Conservation (phyloP, 2,888 invertebrate species). For the Aromia moschata region DNA sequence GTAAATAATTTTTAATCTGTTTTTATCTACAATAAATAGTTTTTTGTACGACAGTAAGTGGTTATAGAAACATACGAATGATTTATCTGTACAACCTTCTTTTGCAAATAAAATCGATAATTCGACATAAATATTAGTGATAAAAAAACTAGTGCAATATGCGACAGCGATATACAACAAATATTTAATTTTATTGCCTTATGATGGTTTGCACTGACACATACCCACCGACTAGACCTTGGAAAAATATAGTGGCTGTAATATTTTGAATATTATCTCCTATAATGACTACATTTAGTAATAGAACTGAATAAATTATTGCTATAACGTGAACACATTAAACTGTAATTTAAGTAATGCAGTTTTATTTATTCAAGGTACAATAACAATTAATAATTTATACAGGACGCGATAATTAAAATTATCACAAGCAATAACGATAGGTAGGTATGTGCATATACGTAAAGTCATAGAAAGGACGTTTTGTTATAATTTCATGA, state of each 20-base stretch:
- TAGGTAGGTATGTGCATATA: too few species aligned
- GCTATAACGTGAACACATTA: not conserved
- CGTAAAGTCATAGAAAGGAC: slow-evolving; percentile 7
- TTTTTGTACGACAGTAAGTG: too few species aligned
- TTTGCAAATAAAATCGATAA: too few species aligned
- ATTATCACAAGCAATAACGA: slow-evolving; percentile 32
- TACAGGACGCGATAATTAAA: slow-evolving; percentile 43
- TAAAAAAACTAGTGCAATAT: too few species aligned
- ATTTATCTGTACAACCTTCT: too few species aligned
- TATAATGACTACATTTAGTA: not conserved
- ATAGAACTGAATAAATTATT: slow-evolving; percentile 16
- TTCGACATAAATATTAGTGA: too few species aligned
- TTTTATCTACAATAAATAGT: too few species aligned
- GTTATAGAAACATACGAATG: too few species aligned
- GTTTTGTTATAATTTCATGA: not conserved
- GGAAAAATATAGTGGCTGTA: not conserved
- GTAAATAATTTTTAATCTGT: too few species aligned
- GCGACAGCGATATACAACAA: too few species aligned
- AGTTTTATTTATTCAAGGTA: not conserved
- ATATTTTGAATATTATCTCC: slow-evolving; percentile 1
- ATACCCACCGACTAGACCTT: not conserved
- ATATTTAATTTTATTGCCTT: not conserved
- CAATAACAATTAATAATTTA: slow-evolving; percentile 42
- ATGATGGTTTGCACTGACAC: not conserved
- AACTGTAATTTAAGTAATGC: slow-evolving; percentile 18